Evolutionary conservation across 2,888 invertebrate species (phyloP).

Genomic region (Leptopilina syphax): DNA sequence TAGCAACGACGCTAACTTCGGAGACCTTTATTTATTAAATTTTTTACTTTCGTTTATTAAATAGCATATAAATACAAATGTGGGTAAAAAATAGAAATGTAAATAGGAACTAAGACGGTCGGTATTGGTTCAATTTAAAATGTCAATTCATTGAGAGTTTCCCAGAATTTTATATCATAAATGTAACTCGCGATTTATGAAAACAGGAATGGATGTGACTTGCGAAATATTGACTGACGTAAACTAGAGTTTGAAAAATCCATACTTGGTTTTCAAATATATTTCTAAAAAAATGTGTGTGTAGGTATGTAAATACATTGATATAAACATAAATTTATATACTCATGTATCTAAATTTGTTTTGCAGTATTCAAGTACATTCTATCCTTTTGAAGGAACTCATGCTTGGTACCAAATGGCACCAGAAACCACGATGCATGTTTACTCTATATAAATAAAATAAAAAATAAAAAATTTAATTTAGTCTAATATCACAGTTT

Average conservation of each 20-base stretch:
- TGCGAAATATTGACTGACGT: conserved; percentile 14
- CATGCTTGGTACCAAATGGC: conserved; percentile 14
- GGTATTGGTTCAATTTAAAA: conserved; percentile 2
- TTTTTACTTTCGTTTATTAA: too few relatives aligned
- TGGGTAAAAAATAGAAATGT: too few relatives aligned
- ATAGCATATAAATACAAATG: too few relatives aligned
- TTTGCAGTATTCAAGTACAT: background rate
- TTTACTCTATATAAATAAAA: background rate
- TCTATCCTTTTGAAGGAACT: background rate
- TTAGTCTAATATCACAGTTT: too few relatives aligned
- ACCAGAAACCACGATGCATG: background rate
- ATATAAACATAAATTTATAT: too few relatives aligned
- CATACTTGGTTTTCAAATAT: conserved; percentile 7
- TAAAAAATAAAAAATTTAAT: too few relatives aligned
- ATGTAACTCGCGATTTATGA: conserved; percentile 11
- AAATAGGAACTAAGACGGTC: too few relatives aligned
- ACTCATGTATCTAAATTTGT: background rate
- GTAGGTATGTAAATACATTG: background rate
- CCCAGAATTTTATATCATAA: background rate
- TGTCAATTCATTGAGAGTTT: conserved; percentile 5
- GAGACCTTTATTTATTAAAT: too few relatives aligned
- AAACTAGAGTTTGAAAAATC: conserved; percentile 3
- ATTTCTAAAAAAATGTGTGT: background rate
- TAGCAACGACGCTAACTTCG: too few relatives aligned
- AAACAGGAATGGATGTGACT: conserved; percentile 9